Conservation (phyloP, 2,113 vertebrate species). For the Danionella cerebrum region DNA sequence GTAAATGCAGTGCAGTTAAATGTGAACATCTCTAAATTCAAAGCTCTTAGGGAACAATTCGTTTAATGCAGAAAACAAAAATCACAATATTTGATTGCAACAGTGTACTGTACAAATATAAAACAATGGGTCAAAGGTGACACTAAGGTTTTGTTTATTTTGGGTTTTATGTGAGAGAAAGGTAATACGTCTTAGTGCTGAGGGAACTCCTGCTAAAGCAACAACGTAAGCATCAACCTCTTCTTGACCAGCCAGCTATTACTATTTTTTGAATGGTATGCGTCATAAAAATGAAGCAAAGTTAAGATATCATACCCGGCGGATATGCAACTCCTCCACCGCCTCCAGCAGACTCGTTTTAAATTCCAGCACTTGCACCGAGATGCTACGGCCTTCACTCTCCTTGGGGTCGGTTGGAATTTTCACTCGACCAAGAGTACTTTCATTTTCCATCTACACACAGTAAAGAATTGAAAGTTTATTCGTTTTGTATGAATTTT, state of each 20-base stretch:
- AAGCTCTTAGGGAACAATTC: too few species aligned
- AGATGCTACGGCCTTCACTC: slow-evolving; percentile 67
- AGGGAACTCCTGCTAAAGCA: background rate
- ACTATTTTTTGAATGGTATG: too few species aligned
- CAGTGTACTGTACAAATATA: too few species aligned
- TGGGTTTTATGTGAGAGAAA: background rate
- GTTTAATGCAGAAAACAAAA: too few species aligned
- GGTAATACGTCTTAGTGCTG: background rate
- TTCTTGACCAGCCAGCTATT: too few species aligned
- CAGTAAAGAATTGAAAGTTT: too few species aligned
- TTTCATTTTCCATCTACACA: slow-evolving; percentile 19
- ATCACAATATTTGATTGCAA: too few species aligned
- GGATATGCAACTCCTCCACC: slow-evolving; percentile 82
- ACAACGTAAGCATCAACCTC: too few species aligned
- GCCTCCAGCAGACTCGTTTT: slow-evolving; percentile 79
- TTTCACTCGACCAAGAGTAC: slow-evolving; percentile 24
- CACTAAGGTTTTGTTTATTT: background rate
- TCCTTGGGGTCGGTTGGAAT: slow-evolving; percentile 35
- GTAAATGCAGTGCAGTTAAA: too few species aligned
- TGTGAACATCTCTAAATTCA: too few species aligned
- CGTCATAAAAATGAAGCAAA: background rate
- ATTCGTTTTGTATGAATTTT: too few species aligned
- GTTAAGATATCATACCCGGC: slow-evolving; percentile 65
- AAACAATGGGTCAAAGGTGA: too few species aligned
- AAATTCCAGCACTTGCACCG: slow-evolving; percentile 78